Percentiles rank a stretch among this genome's conserved stretches.
These are phyloP conservation scores for Papilio glaucus DNA, from an alignment of 1,140 invertebrate genomes.

Conservation along the genomic window DNA sequence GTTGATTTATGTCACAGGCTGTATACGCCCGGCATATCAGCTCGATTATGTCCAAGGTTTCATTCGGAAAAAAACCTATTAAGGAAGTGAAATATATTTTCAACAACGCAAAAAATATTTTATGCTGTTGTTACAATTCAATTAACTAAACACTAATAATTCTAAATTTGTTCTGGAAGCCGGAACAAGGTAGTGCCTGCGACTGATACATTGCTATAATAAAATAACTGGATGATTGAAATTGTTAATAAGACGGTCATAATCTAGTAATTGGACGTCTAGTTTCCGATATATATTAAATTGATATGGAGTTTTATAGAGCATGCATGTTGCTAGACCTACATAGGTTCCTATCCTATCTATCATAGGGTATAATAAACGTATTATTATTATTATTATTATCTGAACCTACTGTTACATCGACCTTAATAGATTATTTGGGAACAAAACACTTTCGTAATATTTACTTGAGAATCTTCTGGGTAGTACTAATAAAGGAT, in stretches of 20 bases:
- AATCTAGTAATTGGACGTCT: neutral
- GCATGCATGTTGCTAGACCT: too few relatives aligned
- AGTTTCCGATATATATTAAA: too few relatives aligned
- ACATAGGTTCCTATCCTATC: too few relatives aligned
- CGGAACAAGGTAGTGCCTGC: neutral
- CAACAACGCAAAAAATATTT: slow-evolving; percentile 6
- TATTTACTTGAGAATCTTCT: too few relatives aligned
- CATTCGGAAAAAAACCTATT: neutral
- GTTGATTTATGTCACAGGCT: neutral
- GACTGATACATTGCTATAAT: neutral
- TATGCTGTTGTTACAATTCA: neutral
- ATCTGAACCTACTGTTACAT: too few relatives aligned
- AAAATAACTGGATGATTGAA: neutral
- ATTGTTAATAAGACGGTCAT: neutral
- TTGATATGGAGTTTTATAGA: too few relatives aligned
- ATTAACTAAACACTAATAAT: neutral
- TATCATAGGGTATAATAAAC: too few relatives aligned
- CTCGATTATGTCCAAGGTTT: slow-evolving; percentile 1
- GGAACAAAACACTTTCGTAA: too few relatives aligned
- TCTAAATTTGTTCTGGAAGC: slow-evolving; percentile 6
- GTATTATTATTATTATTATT: too few relatives aligned
- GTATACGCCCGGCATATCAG: slow-evolving; percentile 1
- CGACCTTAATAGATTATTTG: too few relatives aligned
- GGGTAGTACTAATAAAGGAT: too few relatives aligned
- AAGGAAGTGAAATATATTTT: slow-evolving; percentile 9